Percentiles rank a stretch among this genome's conserved stretches.
Evolutionary conservation across 2,113 vertebrate species (phyloP).

Genomic region (Balaeniceps rex): DNA sequence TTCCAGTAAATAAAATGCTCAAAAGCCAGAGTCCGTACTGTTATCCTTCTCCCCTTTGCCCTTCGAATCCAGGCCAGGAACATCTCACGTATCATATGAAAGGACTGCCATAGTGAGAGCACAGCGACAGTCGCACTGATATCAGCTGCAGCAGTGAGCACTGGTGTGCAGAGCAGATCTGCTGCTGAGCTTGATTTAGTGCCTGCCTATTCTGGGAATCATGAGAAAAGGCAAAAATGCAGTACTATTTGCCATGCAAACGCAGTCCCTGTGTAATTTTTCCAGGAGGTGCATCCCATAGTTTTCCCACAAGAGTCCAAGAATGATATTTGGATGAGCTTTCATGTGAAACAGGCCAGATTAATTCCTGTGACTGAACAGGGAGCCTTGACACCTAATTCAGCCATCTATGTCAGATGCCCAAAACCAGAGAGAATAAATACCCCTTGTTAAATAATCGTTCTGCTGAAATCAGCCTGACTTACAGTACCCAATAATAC

Average conservation of each 20-base stretch:
- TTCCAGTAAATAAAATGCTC: conserved; percentile 35
- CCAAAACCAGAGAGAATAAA: background rate
- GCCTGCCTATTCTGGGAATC: background rate
- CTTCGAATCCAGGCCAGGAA: conserved; percentile 41
- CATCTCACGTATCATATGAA: background rate
- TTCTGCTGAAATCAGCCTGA: background rate
- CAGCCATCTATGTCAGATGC: background rate
- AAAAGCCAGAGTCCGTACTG: background rate
- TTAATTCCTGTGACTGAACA: background rate
- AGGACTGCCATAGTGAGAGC: background rate
- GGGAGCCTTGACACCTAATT: background rate
- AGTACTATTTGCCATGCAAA: background rate
- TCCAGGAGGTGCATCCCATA: background rate
- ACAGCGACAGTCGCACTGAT: background rate
- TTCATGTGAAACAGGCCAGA: background rate
- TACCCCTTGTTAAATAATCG: background rate
- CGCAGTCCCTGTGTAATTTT: background rate
- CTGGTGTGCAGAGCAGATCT: background rate
- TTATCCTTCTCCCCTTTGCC: conserved; percentile 28
- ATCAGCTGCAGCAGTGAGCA: background rate
- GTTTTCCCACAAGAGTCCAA: background rate
- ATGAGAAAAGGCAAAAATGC: background rate
- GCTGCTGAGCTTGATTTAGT: background rate
- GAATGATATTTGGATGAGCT: background rate
- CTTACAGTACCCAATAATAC: background rate